phyloP scores from a whole-genome alignment of 2,888 invertebrate species.

The Sesia apiformis region DNA sequence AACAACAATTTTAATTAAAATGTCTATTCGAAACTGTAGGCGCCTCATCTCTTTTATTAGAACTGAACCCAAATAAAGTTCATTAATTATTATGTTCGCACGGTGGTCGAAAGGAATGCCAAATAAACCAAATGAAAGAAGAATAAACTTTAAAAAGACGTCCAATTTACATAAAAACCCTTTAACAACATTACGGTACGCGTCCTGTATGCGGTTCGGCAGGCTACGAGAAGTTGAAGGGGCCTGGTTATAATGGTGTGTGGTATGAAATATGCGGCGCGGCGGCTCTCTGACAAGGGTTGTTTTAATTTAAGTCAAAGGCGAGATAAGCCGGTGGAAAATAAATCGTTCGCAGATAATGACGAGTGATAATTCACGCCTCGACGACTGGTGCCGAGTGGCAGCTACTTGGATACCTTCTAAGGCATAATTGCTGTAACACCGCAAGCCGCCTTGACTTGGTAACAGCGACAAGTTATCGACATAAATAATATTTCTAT shows the following conservation, averaged over 20 bases:
- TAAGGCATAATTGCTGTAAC: background rate
- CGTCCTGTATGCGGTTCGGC: conserved; percentile 13
- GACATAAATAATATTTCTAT: background rate
- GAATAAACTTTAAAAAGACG: conserved; percentile 20
- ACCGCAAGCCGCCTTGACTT: background rate
- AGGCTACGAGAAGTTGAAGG: conserved; percentile 17
- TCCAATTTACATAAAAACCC: conserved; percentile 62
- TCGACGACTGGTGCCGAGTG: conserved; percentile 10
- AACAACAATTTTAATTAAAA: background rate
- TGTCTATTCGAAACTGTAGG: background rate
- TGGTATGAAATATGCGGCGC: conserved; percentile 45
- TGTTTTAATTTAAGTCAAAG: conserved; percentile 62
- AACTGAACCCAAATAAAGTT: conserved; percentile 1
- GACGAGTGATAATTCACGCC: conserved; percentile 49
- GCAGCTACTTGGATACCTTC: background rate
- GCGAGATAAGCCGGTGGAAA: conserved; percentile 18
- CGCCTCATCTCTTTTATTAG: background rate
- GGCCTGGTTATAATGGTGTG: conserved; percentile 28
- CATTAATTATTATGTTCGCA: conserved; percentile 35
- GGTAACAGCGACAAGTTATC: too few species aligned
- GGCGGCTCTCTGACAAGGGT: conserved; percentile 32
- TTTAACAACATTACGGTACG: conserved; percentile 22
- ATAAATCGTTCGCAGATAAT: conserved; percentile 51
- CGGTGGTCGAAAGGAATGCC: conserved; percentile 32
- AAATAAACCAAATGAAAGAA: conserved; percentile 26